Percentiles rank a stretch among this genome's conserved stretches.
Conservation (phyloP, 1,140 invertebrate species). For the Drosophila truncata region DNA sequence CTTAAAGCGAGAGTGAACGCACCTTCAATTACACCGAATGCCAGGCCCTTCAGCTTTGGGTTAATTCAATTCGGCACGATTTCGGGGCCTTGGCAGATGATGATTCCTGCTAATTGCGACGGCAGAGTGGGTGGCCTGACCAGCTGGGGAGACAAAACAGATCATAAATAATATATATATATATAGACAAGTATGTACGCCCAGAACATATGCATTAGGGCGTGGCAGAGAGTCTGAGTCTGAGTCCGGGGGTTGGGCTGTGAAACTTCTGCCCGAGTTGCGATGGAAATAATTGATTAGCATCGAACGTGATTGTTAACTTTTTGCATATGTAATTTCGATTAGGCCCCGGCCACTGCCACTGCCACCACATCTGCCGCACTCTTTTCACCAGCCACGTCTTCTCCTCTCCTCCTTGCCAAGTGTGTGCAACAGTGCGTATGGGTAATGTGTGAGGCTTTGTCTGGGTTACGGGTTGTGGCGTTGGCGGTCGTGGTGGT, state of each 20-base stretch:
- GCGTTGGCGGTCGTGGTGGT: conserved; percentile 17
- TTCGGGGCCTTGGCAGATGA: conserved; percentile 29
- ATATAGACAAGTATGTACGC: conserved; percentile 24
- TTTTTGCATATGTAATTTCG: conserved; percentile 83
- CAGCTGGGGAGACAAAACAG: conserved; percentile 54
- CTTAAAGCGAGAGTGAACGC: not conserved
- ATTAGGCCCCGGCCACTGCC: conserved; percentile 37
- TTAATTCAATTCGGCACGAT: conserved; percentile 43
- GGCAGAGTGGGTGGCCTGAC: conserved; percentile 25
- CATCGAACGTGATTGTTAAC: conserved; percentile 83
- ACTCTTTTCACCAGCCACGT: not conserved
- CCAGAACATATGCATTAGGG: conserved; percentile 65
- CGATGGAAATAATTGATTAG: conserved; percentile 81
- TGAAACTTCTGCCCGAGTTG: conserved; percentile 51
- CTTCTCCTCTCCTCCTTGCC: conserved; percentile 6
- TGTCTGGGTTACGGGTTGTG: conserved; percentile 34
- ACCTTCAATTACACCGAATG: conserved; percentile 24
- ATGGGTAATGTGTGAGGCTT: conserved; percentile 65
- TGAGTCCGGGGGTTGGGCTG: not conserved
- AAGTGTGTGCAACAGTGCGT: conserved; percentile 78
- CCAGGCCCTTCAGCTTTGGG: not conserved
- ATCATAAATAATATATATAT: conserved; percentile 72
- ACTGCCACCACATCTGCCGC: not conserved
- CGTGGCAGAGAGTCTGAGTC: conserved; percentile 17
- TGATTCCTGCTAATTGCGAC: conserved; percentile 47